Conservation (phyloP, 2,797 vertebrate species). For the Microhierax caerulescens region DNA sequence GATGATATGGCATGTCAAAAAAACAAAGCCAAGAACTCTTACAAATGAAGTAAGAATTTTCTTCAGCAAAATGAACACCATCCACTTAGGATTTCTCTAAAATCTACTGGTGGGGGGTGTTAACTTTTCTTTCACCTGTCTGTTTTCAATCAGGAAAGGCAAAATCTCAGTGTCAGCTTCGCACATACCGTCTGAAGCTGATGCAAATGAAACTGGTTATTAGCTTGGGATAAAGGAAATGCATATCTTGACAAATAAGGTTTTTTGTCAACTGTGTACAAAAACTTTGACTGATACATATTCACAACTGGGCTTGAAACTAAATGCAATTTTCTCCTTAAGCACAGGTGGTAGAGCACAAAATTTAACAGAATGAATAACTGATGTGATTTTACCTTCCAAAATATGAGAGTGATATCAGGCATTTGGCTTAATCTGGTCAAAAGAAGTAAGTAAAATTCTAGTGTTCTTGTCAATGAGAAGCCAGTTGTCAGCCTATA, state of each 20-base stretch:
- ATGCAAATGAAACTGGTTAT: background rate
- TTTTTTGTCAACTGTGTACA: background rate
- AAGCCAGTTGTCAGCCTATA: background rate
- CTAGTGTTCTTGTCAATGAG: background rate
- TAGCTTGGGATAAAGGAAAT: slow-evolving; percentile 16
- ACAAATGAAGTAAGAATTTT: background rate
- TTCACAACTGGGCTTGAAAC: background rate
- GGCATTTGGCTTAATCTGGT: background rate
- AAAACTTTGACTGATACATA: background rate
- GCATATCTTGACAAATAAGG: background rate
- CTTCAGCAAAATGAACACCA: background rate
- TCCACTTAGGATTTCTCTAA: background rate
- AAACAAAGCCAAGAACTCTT: background rate
- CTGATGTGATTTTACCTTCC: background rate
- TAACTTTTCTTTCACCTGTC: background rate
- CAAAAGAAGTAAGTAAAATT: background rate
- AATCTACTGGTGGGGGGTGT: background rate
- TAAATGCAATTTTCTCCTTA: background rate
- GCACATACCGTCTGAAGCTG: background rate
- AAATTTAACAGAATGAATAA: background rate
- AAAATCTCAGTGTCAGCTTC: slow-evolving; percentile 6
- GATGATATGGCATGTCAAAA: background rate
- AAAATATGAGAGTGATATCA: background rate
- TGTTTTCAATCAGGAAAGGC: slow-evolving; percentile 4
- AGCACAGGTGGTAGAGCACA: background rate